Conservation (phyloP, 2,888 invertebrate species). For the Stegana nigrithorax region DNA sequence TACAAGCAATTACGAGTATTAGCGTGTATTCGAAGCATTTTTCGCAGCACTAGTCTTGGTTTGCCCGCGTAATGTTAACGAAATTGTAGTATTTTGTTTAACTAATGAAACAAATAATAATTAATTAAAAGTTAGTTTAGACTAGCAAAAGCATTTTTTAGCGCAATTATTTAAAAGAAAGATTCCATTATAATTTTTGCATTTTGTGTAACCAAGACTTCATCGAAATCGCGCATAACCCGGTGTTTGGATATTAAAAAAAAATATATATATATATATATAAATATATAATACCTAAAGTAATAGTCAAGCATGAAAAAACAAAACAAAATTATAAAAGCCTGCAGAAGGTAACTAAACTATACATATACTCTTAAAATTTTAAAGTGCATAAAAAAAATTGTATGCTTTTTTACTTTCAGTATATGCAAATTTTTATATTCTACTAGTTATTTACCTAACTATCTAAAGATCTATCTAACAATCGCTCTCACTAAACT, state of each 20-base stretch:
- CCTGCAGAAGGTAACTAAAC: background rate
- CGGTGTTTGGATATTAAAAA: slow-evolving; percentile 37
- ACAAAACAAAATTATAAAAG: background rate
- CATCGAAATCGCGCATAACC: no score
- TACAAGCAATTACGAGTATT: no score
- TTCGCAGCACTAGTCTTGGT: no score
- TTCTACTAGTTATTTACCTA: background rate
- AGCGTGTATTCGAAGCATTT: no score
- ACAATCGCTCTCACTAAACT: background rate
- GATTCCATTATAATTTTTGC: no score
- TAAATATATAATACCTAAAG: background rate
- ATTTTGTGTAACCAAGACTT: no score
- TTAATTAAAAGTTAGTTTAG: no score
- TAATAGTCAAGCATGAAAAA: background rate
- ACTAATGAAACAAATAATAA: no score
- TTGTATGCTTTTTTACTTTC: slow-evolving; percentile 3
- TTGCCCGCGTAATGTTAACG: no score
- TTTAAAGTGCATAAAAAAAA: slow-evolving; percentile 11
- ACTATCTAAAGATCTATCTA: background rate
- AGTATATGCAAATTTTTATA: background rate
- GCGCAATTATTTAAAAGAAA: no score
- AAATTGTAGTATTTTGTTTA: no score
- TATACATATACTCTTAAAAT: background rate
- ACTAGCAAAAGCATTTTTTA: no score
- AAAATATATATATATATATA: background rate